Evolutionary conservation across 2,888 invertebrate genomes (phyloP).

Genomic region (Trisateles emortualis): DNA sequence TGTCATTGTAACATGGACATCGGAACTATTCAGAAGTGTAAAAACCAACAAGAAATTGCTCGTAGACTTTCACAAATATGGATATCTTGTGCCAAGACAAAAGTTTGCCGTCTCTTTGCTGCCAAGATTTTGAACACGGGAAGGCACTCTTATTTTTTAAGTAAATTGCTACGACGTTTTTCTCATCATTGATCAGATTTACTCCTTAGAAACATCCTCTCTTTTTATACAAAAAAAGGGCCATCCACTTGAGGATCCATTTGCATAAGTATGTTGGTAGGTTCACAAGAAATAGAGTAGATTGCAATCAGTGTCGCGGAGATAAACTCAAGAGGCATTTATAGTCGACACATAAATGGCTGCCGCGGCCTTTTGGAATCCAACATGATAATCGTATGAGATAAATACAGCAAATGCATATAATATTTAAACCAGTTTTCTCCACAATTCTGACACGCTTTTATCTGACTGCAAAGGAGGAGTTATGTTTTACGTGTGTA

Average conservation of each 20-base stretch:
- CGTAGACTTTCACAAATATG: slow-evolving; percentile 23
- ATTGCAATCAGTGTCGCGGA: slow-evolving; percentile 54
- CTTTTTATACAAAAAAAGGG: not conserved
- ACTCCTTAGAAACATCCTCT: not conserved
- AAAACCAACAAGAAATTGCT: slow-evolving; percentile 28
- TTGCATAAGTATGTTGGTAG: slow-evolving; percentile 37
- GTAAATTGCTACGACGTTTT: slow-evolving; percentile 6
- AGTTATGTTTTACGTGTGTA: no score
- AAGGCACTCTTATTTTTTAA: slow-evolving; percentile 18
- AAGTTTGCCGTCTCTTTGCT: slow-evolving; percentile 21
- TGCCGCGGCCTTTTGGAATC: slow-evolving; percentile 45
- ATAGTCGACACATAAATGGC: slow-evolving; percentile 48
- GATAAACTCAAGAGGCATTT: slow-evolving; percentile 51
- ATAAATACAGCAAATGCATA: slow-evolving; percentile 48
- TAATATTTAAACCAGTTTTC: slow-evolving; percentile 44
- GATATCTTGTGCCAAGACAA: slow-evolving; percentile 16
- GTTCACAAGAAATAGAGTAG: slow-evolving; percentile 40
- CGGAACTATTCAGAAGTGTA: not conserved
- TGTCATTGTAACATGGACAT: not conserved
- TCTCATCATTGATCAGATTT: not conserved
- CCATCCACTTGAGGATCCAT: slow-evolving; percentile 31
- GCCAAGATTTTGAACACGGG: slow-evolving; percentile 21
- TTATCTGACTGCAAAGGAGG: no score
- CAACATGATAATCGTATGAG: slow-evolving; percentile 53
- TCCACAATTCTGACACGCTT: slow-evolving; percentile 38